Evolutionary conservation across 2,888 invertebrate genomes (phyloP).

Genomic region (Lithodes maja): DNA sequence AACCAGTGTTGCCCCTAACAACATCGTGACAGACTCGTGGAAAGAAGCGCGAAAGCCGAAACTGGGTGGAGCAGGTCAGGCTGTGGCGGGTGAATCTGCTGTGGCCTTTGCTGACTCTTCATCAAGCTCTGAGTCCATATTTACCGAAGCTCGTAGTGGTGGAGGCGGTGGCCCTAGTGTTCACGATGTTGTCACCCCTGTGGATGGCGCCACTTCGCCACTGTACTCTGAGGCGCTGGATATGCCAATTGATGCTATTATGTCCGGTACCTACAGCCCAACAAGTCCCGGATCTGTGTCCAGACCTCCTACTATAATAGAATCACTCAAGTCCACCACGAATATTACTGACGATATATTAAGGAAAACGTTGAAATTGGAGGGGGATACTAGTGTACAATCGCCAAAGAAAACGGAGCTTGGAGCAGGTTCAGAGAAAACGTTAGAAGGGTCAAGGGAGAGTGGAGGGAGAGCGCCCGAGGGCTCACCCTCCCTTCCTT

Average conservation of each 20-base stretch:
- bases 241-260: conserved; percentile 56
- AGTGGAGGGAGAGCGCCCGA: conserved; percentile 45
- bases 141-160: conserved; percentile 58
- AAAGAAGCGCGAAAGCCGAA: conserved; percentile 50
- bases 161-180: conserved; percentile 31
- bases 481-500: conserved; percentile 43
- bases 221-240: conserved; percentile 50
- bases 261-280: conserved; percentile 49
- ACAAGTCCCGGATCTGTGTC: conserved; percentile 38
- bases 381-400: conserved; percentile 1
- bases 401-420: conserved; percentile 31
- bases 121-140: conserved; percentile 64
- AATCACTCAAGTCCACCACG: conserved; percentile 33
- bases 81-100: neutral
- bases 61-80: neutral
- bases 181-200: conserved; percentile 41
- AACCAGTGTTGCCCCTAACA: neutral
- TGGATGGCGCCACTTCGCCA: conserved; percentile 43
- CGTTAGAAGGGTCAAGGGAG: conserved; percentile 39
- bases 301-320: conserved; percentile 29
- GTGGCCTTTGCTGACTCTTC: conserved; percentile 60
- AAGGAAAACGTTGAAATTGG: conserved; percentile 32
- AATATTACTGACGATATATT: conserved; percentile 23
- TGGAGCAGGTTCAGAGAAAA: conserved; percentile 43
- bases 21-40: conserved; percentile 65